Evolutionary conservation across 2,797 vertebrate genomes (phyloP).

Genomic region (Mionectes olivaceus): DNA sequence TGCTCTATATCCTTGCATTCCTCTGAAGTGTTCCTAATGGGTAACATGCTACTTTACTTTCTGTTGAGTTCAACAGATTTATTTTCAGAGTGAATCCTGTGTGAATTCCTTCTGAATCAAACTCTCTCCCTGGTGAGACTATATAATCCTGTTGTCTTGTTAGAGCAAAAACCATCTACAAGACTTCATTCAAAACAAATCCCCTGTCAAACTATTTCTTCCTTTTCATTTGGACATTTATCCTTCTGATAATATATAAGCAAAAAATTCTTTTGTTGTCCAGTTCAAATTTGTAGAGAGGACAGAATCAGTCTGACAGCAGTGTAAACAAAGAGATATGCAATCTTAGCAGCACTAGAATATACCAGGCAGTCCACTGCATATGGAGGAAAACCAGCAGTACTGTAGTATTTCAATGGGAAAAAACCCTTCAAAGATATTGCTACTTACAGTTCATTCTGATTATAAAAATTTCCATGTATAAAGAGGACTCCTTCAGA

Average conservation of each 20-base stretch:
- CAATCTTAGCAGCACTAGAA: background rate
- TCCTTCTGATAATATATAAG: conserved; percentile 18
- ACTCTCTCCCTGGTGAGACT: conserved; percentile 63
- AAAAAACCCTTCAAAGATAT: background rate
- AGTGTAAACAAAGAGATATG: background rate
- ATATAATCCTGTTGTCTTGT: conserved; percentile 61
- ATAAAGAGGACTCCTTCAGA: background rate
- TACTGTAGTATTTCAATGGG: background rate
- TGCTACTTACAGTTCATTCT: background rate
- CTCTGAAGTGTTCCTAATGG: background rate
- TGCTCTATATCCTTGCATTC: background rate
- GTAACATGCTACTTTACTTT: conserved; percentile 43
- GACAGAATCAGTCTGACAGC: background rate
- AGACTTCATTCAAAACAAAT: conserved; percentile 47
- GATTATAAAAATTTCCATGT: background rate
- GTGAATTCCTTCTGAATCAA: conserved; percentile 61
- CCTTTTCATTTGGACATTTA: conserved; percentile 56
- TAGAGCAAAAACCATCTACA: conserved; percentile 61
- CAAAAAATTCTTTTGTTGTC: background rate
- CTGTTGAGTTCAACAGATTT: conserved; percentile 46
- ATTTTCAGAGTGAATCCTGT: conserved; percentile 64
- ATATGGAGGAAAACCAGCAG: background rate
- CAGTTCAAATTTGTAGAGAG: conserved; percentile 22
- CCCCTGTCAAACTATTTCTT: conserved; percentile 29
- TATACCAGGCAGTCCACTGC: background rate